Percentiles rank a stretch among this genome's conserved stretches.
Evolutionary conservation across 2,797 vertebrate genomes (phyloP).

Genomic region (Glossophaga mutica): DNA sequence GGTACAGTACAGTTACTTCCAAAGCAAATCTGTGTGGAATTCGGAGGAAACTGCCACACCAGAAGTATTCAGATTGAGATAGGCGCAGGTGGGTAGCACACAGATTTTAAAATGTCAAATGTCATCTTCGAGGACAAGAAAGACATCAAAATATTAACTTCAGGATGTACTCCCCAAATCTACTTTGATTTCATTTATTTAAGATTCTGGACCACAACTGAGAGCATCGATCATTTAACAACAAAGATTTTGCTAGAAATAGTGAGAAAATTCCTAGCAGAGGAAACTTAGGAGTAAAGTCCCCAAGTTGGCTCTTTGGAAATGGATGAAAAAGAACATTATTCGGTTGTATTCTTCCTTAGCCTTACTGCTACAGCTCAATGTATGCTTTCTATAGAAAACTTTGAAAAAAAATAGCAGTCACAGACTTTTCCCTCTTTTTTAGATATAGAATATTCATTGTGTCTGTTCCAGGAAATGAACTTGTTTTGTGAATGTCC

Average conservation of each 20-base stretch:
- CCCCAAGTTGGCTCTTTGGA: slow-evolving; percentile 55
- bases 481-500: slow-evolving; percentile 91
- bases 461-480: slow-evolving; percentile 94
- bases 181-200: slow-evolving; percentile 33
- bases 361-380: slow-evolving; percentile 77
- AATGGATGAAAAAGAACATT: neutral
- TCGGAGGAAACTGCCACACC: neutral
- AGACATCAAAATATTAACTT: slow-evolving; percentile 22
- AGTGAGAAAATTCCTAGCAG: slow-evolving; percentile 52
- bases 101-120: slow-evolving; percentile 25
- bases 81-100: slow-evolving; percentile 11
- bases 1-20: slow-evolving; percentile 37
- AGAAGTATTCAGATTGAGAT: slow-evolving; percentile 33
- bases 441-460: slow-evolving; percentile 95
- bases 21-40: slow-evolving; percentile 38
- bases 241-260: slow-evolving; percentile 12
- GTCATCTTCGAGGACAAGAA: slow-evolving; percentile 28
- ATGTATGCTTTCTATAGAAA: slow-evolving; percentile 92
- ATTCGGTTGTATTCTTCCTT: slow-evolving; percentile 65
- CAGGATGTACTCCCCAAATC: neutral
- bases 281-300: slow-evolving; percentile 19
- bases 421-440: slow-evolving; percentile 94
- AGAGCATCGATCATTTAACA: neutral
- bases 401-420: slow-evolving; percentile 98
- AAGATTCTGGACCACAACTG: neutral